Conservation (phyloP, 2,888 invertebrate genomes). For the Hirtodrosophila alboralis region DNA sequence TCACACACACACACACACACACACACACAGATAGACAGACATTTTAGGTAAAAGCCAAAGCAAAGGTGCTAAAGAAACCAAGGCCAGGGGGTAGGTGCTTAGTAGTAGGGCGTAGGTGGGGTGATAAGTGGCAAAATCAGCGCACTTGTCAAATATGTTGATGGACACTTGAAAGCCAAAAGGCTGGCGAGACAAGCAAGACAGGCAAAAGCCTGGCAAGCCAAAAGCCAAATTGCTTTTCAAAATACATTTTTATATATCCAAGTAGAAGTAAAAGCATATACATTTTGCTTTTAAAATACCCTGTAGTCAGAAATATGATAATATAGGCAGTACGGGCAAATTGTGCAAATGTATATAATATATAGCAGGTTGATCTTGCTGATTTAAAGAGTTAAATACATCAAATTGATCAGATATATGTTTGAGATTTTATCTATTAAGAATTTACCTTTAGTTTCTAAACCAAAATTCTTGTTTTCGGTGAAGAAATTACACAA, state of each 20-base stretch:
- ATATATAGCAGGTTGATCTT: too few relatives aligned
- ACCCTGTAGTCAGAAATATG: conserved; percentile 20
- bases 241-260: conserved; percentile 38
- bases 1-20: conserved; percentile 47
- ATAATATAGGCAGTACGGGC: too few relatives aligned
- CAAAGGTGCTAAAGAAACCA: conserved; percentile 23
- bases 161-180: conserved; percentile 77
- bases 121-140: conserved; percentile 51
- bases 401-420: too few relatives aligned
- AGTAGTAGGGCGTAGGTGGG: background rate
- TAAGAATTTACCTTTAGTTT: too few relatives aligned
- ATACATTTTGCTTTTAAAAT: conserved; percentile 3
- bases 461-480: too few relatives aligned
- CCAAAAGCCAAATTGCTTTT: conserved; percentile 69
- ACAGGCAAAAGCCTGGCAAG: conserved; percentile 49
- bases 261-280: too few relatives aligned
- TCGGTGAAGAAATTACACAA: too few relatives aligned
- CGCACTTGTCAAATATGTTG: conserved; percentile 76
- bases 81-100: background rate
- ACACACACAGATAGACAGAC: too few relatives aligned
- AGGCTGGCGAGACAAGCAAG: conserved; percentile 25
- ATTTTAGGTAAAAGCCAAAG: conserved; percentile 24
- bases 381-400: too few relatives aligned
- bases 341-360: too few relatives aligned
- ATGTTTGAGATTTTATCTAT: too few relatives aligned